These are phyloP conservation scores for Dione juno DNA, from an alignment of 2,888 invertebrate species.

Conservation along the genomic window DNA sequence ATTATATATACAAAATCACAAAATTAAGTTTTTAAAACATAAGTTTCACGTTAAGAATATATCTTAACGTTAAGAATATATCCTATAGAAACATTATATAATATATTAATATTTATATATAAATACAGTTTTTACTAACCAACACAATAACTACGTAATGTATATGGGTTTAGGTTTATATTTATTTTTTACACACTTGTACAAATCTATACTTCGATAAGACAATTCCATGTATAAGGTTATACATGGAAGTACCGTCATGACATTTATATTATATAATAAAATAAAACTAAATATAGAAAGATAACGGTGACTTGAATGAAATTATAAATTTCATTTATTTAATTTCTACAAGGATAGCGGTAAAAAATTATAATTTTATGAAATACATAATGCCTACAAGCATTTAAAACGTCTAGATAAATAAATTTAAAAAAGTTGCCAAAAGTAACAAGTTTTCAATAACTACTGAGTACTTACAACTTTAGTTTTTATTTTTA, in stretches of 20 bases:
- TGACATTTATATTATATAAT: not conserved
- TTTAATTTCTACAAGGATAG: not conserved
- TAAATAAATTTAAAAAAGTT: too few species aligned
- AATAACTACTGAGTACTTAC: too few species aligned
- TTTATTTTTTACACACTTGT: slow-evolving; percentile 37
- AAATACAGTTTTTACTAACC: slow-evolving; percentile 24
- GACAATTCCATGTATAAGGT: slow-evolving; percentile 27
- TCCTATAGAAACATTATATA: not conserved
- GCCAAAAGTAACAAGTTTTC: too few species aligned
- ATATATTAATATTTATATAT: not conserved
- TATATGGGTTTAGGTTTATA: slow-evolving; percentile 21
- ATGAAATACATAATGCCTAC: not conserved
- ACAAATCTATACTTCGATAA: slow-evolving; percentile 35
- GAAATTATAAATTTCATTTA: not conserved
- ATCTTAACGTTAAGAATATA: too few species aligned
- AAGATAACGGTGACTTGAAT: not conserved
- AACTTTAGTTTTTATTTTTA: too few species aligned
- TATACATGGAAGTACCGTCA: slow-evolving; percentile 12
- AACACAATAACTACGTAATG: slow-evolving; percentile 25
- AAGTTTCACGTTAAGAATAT: too few species aligned
- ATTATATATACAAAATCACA: not conserved
- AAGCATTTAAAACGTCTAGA: too few species aligned
- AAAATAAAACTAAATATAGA: not conserved
- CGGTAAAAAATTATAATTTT: not conserved
- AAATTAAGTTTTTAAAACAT: too few species aligned